Percentiles rank a stretch among this genome's conserved stretches.
Evolutionary conservation across 2,888 invertebrate genomes (phyloP).

Genomic region (Chloroclystis v-ata): DNA sequence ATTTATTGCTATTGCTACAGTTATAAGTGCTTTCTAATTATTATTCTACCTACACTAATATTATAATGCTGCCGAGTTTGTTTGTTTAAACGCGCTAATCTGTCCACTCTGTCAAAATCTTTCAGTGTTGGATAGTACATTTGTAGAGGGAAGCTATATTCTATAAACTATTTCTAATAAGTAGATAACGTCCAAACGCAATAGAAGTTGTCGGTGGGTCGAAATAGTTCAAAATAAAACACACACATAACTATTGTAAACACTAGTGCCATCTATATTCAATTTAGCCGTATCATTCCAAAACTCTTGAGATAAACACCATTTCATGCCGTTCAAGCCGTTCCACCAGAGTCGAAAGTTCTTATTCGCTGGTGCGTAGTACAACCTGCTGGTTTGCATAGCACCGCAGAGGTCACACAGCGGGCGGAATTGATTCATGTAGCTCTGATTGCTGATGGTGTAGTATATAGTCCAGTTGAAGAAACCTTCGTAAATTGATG

Average conservation of each 20-base stretch:
- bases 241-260: conserved; percentile 26
- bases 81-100: too few relatives aligned
- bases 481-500: conserved; percentile 37
- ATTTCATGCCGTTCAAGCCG: conserved; percentile 40
- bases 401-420: conserved; percentile 48
- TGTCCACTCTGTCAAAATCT: too few relatives aligned
- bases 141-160: too few relatives aligned
- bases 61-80: too few relatives aligned
- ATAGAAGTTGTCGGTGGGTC: too few relatives aligned
- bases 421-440: conserved; percentile 29
- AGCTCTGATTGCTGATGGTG: conserved; percentile 25
- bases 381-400: conserved; percentile 31
- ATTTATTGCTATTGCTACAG: too few relatives aligned
- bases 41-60: too few relatives aligned
- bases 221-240: too few relatives aligned
- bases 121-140: background rate
- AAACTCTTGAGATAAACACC: conserved; percentile 39
- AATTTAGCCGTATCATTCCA: conserved; percentile 37
- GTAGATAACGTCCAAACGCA: too few relatives aligned
- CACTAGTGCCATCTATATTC: conserved; percentile 29
- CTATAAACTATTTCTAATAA: too few relatives aligned
- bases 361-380: conserved; percentile 29
- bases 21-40: too few relatives aligned
- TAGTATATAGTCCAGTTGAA: conserved; percentile 57
- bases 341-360: conserved; percentile 56